Base-by-base conservation (phyloP, 2,888 invertebrate species). In the Oscheius myriophilus region DNA sequence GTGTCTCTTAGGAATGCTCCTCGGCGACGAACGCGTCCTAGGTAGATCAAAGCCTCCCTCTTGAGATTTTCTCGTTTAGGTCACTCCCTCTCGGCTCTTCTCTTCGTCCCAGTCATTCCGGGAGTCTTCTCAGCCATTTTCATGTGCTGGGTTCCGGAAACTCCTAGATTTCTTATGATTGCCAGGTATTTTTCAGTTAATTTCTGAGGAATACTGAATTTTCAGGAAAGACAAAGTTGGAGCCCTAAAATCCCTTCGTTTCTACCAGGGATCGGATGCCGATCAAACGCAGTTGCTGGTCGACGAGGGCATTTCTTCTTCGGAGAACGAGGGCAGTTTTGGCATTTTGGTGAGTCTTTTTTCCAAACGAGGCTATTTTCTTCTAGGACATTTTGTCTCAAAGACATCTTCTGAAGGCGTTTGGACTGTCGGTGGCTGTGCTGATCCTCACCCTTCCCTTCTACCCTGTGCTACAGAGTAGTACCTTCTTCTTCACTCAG, bases 1-100 rank as follows among this genome's bases (percentile, higher is more conserved):
- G 82, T 81, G 78, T 43, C 63, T 84, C 0, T 64, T 83, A n/a
- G 84, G 84, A n/a, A 82, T 83, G 81, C 41, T 84, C n/a, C 65
- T 82, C 6, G 84, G 83, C 12, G 77, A 79, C 16, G 76, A 80
- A 51, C 57, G 62, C 11, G 71, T 83, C 16, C 62, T 82, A 14
- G 83, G 84, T 46, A n/a, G 41, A 41, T 23, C 25, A 52, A 2
- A 14, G 12, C 2, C 4, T 18, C 18, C 4, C 12, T 46, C 16
- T 7, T 26, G 14, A 25, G 14, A 18, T 16, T 6, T 53, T 18
- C 18, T 16, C 52, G n/a, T 42, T 67, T 54, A 66, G 71, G 71
- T 23, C 77, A 82, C 52, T 84, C 83, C 0, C 74, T 84, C 4
- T 75, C 81, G 3, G 58, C 73, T 14, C 75, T 84, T n/a, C 69